Conservation (phyloP, 2,888 invertebrate genomes). For the Laspeyria flexula region DNA sequence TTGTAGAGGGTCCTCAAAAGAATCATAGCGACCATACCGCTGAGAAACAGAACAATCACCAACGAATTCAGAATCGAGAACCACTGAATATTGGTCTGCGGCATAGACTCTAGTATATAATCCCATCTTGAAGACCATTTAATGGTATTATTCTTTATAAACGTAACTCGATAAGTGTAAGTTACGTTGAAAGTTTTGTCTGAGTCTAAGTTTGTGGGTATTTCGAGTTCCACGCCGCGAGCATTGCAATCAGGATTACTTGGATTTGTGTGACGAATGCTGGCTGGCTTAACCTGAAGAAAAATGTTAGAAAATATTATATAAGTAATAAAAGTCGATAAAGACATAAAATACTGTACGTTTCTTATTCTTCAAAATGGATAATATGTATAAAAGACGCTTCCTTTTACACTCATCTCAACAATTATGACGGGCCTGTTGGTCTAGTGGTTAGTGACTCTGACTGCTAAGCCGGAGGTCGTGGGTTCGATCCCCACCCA, state of each 20-base stretch:
- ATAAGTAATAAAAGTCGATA: too few species aligned
- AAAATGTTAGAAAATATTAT: too few species aligned
- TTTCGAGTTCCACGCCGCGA: slow-evolving; percentile 88
- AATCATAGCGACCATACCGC: slow-evolving; percentile 99
- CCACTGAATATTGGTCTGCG: slow-evolving; percentile 99
- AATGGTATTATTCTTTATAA: slow-evolving; percentile 91
- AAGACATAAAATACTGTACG: too few species aligned
- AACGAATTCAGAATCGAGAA: slow-evolving; percentile 99
- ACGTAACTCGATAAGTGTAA: slow-evolving; percentile 95
- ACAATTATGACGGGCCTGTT: too few species aligned
- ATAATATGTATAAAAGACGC: too few species aligned
- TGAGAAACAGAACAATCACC: slow-evolving; percentile 98
- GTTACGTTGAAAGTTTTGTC: slow-evolving; percentile 87
- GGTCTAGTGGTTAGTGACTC: too few species aligned
- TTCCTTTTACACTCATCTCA: too few species aligned
- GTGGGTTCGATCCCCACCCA: too few species aligned
- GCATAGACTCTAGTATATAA: slow-evolving; percentile 99
- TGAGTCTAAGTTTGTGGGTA: slow-evolving; percentile 86
- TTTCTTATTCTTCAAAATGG: too few species aligned
- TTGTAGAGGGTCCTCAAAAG: slow-evolving; percentile 98
- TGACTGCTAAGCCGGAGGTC: too few species aligned
- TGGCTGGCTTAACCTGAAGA: slow-evolving; percentile 82
- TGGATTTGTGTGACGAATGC: slow-evolving; percentile 82
- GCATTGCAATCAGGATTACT: slow-evolving; percentile 79
- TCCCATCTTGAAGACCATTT: slow-evolving; percentile 99